A percentile compares a stretch with the other conserved stretches of the same genome.
Evolutionary conservation across 2,888 invertebrate species (phyloP).

Genomic region (Gnatocerus cornutus): DNA sequence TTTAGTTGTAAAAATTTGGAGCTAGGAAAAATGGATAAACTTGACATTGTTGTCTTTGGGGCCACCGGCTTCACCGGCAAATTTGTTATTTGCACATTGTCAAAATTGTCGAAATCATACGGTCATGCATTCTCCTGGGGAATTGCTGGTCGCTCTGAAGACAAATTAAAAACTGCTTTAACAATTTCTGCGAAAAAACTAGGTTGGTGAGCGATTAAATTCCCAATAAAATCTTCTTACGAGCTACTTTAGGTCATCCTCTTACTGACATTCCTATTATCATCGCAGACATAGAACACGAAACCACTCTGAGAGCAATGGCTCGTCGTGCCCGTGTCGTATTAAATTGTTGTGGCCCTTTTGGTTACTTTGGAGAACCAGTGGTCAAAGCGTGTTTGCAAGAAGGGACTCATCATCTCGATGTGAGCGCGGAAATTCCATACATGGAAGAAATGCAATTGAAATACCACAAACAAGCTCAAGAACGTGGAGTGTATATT

Average conservation of each 20-base stretch:
- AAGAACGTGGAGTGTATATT: constrained; percentile 86
- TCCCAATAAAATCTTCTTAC: not conserved
- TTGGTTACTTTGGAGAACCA: constrained; percentile 89
- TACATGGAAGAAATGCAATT: constrained; percentile 75
- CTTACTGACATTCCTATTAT: constrained; percentile 52
- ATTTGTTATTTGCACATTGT: constrained; percentile 82
- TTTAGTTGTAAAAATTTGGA: no score
- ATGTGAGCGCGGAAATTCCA: constrained; percentile 94
- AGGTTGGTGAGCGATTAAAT: constrained; percentile 70
- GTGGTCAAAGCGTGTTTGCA: constrained; percentile 90
- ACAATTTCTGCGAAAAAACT: constrained; percentile 66
- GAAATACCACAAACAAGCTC: constrained; percentile 82
- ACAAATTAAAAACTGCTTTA: constrained; percentile 68
- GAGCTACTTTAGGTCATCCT: not conserved
- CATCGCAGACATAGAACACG: constrained; percentile 84
- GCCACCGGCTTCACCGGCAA: constrained; percentile 96
- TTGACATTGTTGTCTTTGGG: constrained; percentile 92
- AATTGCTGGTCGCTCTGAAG: constrained; percentile 85
- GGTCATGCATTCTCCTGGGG: constrained; percentile 83
- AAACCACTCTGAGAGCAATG: constrained; percentile 85
- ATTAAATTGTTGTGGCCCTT: constrained; percentile 95
- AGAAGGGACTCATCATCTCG: constrained; percentile 88
- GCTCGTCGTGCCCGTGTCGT: constrained; percentile 84
- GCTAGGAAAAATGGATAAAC: no score
- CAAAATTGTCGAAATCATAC: constrained; percentile 69